Evolutionary conservation across 2,888 invertebrate species (phyloP).

Genomic region (Chrysolina americana): DNA sequence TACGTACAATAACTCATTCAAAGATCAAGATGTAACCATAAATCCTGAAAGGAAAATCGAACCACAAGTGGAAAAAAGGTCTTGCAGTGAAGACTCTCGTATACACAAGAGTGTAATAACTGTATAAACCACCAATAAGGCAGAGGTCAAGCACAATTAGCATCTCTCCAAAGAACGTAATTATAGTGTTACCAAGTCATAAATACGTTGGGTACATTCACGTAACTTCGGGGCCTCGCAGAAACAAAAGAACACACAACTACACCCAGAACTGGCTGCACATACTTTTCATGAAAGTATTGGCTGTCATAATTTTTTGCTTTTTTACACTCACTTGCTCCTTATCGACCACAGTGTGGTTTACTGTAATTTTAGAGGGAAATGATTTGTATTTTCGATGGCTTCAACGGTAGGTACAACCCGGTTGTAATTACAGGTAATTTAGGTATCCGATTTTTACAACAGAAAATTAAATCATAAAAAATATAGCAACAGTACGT

Average conservation of each 20-base stretch:
- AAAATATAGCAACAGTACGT: too few relatives aligned
- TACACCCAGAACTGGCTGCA: conserved; percentile 1
- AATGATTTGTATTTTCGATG: background rate
- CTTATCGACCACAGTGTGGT: background rate
- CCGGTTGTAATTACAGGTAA: too few relatives aligned
- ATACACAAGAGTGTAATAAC: conserved; percentile 44
- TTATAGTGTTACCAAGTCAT: conserved; percentile 49
- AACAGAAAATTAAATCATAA: too few relatives aligned
- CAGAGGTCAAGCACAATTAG: conserved; percentile 56
- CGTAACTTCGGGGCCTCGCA: conserved; percentile 29
- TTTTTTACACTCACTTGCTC: background rate
- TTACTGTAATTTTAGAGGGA: background rate
- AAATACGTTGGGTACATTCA: conserved; percentile 45
- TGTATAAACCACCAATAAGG: conserved; percentile 48
- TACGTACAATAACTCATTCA: conserved; percentile 19
- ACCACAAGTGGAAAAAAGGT: conserved; percentile 17
- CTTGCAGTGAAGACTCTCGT: conserved; percentile 26
- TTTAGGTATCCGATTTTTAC: too few relatives aligned
- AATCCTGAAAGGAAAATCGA: conserved; percentile 19
- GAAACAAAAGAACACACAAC: conserved; percentile 27
- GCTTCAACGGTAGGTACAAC: background rate
- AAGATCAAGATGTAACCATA: conserved; percentile 20
- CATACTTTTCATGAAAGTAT: conserved; percentile 6
- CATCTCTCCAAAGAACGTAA: conserved; percentile 55
- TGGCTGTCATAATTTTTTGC: background rate